A percentile compares a stretch with the other conserved stretches of the same genome.
These are phyloP conservation scores for Phaetusa simplex DNA, from an alignment of 2,113 vertebrate genomes.

Conservation along the genomic window DNA sequence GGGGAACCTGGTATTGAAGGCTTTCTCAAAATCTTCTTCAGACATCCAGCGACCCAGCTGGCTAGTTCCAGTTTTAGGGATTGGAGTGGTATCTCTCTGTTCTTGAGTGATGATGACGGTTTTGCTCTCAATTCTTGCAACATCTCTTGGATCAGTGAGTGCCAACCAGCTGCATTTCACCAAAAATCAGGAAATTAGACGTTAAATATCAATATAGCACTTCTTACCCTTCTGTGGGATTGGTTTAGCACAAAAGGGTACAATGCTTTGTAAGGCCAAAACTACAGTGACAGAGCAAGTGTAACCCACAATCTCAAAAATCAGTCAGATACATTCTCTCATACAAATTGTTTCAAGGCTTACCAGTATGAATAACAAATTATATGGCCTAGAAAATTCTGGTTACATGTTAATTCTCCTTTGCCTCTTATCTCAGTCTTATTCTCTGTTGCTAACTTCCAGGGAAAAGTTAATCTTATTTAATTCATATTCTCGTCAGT, in stretches of 20 bases:
- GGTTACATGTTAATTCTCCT: neutral
- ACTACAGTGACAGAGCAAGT: neutral
- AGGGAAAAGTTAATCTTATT: neutral
- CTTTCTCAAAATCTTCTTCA: constrained; percentile 91
- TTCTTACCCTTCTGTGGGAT: neutral
- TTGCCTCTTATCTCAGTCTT: neutral
- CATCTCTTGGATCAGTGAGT: constrained; percentile 91
- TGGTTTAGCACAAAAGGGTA: neutral
- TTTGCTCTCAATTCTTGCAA: constrained; percentile 94
- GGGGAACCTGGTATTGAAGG: constrained; percentile 85
- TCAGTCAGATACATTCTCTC: neutral
- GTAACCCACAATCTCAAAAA: neutral
- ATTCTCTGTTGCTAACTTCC: neutral
- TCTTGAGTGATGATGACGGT: constrained; percentile 91
- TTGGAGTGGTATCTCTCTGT: constrained; percentile 84
- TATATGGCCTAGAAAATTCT: neutral
- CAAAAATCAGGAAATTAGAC: neutral
- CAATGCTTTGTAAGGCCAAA: neutral
- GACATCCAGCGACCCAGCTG: constrained; percentile 96
- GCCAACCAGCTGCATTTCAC: constrained; percentile 87
- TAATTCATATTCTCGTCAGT: constrained; percentile 1
- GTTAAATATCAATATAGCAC: neutral
- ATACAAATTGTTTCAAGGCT: neutral
- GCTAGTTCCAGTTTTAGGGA: constrained; percentile 79
- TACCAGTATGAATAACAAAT: neutral